Percentiles rank a stretch among this genome's conserved stretches.
Conservation (phyloP, 2,113 vertebrate genomes). For the Prinia subflava region DNA sequence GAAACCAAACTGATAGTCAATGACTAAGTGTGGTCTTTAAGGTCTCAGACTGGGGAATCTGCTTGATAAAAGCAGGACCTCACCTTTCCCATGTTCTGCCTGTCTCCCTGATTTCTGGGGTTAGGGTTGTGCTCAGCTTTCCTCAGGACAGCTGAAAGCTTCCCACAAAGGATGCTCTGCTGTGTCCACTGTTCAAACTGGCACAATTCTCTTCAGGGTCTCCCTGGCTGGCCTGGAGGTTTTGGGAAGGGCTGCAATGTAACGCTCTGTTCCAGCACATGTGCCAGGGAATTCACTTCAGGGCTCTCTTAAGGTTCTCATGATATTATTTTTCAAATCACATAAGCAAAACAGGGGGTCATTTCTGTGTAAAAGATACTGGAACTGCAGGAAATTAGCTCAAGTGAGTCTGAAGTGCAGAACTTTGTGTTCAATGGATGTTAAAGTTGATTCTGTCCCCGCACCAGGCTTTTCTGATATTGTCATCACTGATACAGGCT, state of each 20-base stretch:
- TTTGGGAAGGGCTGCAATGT: background rate
- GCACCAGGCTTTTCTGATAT: background rate
- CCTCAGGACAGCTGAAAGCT: background rate
- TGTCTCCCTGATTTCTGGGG: background rate
- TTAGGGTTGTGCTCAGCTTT: background rate
- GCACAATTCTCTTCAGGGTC: background rate
- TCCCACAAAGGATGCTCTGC: background rate
- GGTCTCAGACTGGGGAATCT: background rate
- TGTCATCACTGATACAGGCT: background rate
- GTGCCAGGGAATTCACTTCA: background rate
- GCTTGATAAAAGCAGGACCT: background rate
- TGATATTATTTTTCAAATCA: background rate
- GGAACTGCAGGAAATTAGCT: background rate
- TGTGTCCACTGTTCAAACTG: background rate
- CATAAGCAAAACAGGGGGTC: background rate
- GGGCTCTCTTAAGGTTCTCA: background rate
- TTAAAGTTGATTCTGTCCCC: background rate
- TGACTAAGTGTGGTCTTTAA: background rate
- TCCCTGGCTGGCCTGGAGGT: background rate
- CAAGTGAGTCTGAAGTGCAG: background rate
- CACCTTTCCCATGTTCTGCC: accelerated
- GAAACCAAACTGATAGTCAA: background rate
- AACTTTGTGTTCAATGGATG: background rate
- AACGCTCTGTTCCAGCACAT: accelerated
- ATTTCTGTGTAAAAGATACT: background rate